phyloP scores from a whole-genome alignment of 2,113 vertebrate genomes.

The Antennarius striatus region DNA sequence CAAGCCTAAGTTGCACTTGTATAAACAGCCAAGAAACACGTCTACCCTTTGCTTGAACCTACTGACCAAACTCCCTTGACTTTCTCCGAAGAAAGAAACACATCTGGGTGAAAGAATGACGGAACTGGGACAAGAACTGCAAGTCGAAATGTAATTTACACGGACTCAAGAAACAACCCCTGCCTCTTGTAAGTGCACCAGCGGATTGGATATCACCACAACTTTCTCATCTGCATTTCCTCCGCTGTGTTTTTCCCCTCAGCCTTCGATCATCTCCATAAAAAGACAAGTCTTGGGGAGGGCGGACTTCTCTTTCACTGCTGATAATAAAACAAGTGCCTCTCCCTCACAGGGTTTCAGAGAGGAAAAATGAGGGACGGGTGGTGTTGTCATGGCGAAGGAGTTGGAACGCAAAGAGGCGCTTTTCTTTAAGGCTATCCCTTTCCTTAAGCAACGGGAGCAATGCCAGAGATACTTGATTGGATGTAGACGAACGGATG shows the following conservation, averaged over 20 bases:
- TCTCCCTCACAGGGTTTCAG: constrained; percentile 38
- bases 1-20: constrained; percentile 3
- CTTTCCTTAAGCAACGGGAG: no score
- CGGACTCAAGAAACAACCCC: constrained; percentile 26
- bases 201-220: constrained; percentile 46
- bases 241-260: constrained; percentile 19
- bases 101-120: constrained; percentile 26
- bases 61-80: constrained; percentile 19
- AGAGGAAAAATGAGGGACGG: constrained; percentile 35
- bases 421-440: no score
- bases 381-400: constrained; percentile 49
- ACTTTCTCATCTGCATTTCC: constrained; percentile 48
- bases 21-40: constrained; percentile 23
- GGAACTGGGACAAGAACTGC: neutral
- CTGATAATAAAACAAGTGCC: constrained; percentile 71
- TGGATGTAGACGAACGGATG: constrained; percentile 13
- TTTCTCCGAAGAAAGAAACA: constrained; percentile 11
- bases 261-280: constrained; percentile 64
- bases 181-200: constrained; percentile 1
- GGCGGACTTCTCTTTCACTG: constrained; percentile 57
- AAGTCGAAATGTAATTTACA: constrained; percentile 42
- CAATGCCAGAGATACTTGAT: neutral
- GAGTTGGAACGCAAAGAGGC: constrained; percentile 20
- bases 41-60: constrained; percentile 35
- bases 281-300: constrained; percentile 70